Evolutionary conservation across 2,797 vertebrate genomes (phyloP).

Genomic region (Tinamus major): DNA sequence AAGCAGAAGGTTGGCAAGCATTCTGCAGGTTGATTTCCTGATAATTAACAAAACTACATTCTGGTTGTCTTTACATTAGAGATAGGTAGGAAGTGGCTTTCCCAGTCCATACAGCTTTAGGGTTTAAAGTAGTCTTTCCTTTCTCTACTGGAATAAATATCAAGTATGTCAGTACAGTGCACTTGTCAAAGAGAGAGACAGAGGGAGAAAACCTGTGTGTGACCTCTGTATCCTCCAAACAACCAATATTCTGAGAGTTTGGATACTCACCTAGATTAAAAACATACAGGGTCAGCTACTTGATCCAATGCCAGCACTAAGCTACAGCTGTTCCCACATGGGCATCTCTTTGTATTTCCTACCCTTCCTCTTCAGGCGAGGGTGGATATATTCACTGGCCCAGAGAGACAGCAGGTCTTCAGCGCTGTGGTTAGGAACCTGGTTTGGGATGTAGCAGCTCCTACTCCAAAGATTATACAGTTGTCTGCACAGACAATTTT

Average conservation of each 20-base stretch:
- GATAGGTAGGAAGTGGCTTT: neutral
- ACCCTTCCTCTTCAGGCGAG: neutral
- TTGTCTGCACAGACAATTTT: neutral
- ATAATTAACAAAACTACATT: neutral
- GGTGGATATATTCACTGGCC: neutral
- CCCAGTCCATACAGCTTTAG: fast-evolving
- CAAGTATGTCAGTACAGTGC: neutral
- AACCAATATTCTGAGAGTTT: neutral
- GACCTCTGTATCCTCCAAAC: neutral
- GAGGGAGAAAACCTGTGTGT: neutral
- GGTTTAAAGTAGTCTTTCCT: neutral
- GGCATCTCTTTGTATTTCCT: neutral
- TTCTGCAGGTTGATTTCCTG: neutral
- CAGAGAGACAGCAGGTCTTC: neutral
- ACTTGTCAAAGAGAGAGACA: neutral
- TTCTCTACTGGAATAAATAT: neutral
- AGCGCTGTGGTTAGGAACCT: neutral
- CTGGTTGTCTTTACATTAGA: neutral
- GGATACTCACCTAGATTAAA: neutral
- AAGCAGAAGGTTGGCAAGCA: neutral
- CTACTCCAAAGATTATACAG: neutral
- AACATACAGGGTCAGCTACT: neutral
- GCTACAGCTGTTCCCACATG: neutral
- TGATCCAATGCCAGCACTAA: neutral
- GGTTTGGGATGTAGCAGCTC: neutral